Evolutionary conservation across 2,888 invertebrate genomes (phyloP).

Genomic region (Ophion ellenae): DNA sequence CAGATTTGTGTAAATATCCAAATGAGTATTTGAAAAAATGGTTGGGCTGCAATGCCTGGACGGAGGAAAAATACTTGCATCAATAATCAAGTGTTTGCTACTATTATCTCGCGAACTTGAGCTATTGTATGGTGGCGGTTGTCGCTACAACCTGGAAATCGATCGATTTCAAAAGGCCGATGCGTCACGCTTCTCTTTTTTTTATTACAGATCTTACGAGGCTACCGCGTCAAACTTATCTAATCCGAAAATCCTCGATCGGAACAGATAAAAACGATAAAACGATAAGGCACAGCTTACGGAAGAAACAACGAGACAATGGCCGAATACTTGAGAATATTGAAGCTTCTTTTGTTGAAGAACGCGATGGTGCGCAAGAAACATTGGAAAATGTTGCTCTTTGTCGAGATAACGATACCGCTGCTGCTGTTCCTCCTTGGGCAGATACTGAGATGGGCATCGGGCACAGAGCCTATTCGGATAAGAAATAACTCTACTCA

Average conservation of each 20-base stretch:
- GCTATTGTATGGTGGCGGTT: too few species aligned
- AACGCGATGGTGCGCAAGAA: conserved; percentile 78
- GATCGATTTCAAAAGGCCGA: background rate
- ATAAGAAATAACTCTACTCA: conserved; percentile 71
- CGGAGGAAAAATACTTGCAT: too few species aligned
- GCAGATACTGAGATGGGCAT: conserved; percentile 75
- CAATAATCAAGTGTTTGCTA: too few species aligned
- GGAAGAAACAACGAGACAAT: conserved; percentile 30
- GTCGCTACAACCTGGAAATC: background rate
- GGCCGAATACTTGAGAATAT: conserved; percentile 68
- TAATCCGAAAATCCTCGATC: background rate
- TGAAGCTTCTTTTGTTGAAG: conserved; percentile 78
- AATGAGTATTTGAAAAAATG: too few species aligned
- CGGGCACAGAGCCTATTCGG: conserved; percentile 68
- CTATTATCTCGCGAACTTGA: too few species aligned
- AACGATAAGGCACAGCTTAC: background rate
- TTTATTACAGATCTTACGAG: background rate
- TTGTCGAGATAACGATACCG: conserved; percentile 78
- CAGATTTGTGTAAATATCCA: too few species aligned
- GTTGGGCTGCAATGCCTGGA: too few species aligned
- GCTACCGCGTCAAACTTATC: background rate
- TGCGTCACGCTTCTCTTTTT: background rate
- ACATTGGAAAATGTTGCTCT: conserved; percentile 77
- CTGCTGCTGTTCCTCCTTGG: conserved; percentile 75
- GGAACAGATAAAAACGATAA: background rate